These are phyloP conservation scores for Petrosia ficiformis DNA, from an alignment of 37 sponge, comb jelly and placozoan genomes.

Conservation along the genomic window DNA sequence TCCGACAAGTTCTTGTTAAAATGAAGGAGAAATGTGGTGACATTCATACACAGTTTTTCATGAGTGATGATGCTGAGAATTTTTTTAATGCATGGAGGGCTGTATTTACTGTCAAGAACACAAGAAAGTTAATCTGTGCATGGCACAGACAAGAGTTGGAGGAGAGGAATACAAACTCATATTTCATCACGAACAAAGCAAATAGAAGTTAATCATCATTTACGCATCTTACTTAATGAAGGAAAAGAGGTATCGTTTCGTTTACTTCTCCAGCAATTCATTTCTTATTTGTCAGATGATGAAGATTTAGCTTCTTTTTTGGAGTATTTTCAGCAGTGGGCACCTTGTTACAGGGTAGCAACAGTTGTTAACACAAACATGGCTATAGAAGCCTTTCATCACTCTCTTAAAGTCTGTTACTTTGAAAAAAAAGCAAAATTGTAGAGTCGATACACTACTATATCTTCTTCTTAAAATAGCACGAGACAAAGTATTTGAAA, in stretches of 20 bases:
- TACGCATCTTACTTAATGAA: conserved; percentile 31
- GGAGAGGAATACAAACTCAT: conserved; percentile 10
- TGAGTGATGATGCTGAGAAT: conserved; percentile 51
- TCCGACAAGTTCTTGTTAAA: conserved; percentile 16
- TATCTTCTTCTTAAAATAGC: conserved; percentile 39
- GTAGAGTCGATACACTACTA: conserved; percentile 38
- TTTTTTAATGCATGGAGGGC: conserved; percentile 61
- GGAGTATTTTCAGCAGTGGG: conserved; percentile 63
- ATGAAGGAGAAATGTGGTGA: conserved; percentile 19
- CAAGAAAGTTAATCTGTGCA: conserved; percentile 40
- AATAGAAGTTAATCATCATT: conserved; percentile 27
- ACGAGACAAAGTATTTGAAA: conserved; percentile 69
- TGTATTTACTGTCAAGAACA: conserved; percentile 22
- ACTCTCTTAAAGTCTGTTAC: conserved; percentile 44
- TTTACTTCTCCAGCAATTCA: conserved; percentile 9
- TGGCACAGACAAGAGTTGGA: conserved; percentile 66
- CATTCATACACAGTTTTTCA: conserved; percentile 18
- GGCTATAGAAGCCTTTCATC: conserved; percentile 62
- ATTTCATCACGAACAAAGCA: conserved; percentile 2
- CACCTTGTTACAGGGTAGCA: conserved; percentile 39
- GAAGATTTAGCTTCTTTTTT: conserved; percentile 13
- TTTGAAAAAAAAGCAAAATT: conserved; percentile 32
- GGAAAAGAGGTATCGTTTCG: conserved; percentile 10
- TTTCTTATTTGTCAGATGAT: background rate
- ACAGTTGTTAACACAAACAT: conserved; percentile 57